A percentile compares a stretch with the other conserved stretches of the same genome.
These are phyloP conservation scores for Pleuronectes platessa DNA, from an alignment of 2,113 vertebrate genomes.

Conservation along the genomic window DNA sequence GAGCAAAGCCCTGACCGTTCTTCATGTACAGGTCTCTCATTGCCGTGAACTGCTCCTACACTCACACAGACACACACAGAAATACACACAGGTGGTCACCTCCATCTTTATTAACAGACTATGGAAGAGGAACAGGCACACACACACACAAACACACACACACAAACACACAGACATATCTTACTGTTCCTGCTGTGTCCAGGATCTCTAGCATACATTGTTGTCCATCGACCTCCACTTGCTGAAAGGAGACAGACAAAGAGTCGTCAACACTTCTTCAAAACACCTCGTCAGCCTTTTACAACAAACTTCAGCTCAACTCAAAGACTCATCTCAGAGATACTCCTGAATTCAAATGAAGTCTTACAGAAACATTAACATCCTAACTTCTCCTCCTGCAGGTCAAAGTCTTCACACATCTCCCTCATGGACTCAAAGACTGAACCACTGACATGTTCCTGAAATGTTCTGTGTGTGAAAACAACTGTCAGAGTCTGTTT, in stretches of 20 bases:
- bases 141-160: constrained; percentile 2
- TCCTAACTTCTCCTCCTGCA: too few relatives aligned
- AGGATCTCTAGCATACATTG: constrained; percentile 79
- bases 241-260: constrained; percentile 45
- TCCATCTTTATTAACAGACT: not conserved
- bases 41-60: constrained; percentile 78
- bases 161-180: not conserved
- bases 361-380: too few relatives aligned
- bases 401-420: too few relatives aligned
- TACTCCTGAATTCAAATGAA: too few relatives aligned
- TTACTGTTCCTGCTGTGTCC: constrained; percentile 77
- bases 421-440: too few relatives aligned
- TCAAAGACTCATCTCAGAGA: too few relatives aligned
- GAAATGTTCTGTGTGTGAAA: too few relatives aligned
- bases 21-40: constrained; percentile 81
- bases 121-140: too few relatives aligned
- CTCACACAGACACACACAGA: constrained; percentile 1
- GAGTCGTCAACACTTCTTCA: not conserved
- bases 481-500: too few relatives aligned
- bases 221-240: constrained; percentile 78
- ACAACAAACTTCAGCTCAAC: not conserved
- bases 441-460: too few relatives aligned
- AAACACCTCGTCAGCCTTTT: not conserved
- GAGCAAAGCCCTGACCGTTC: constrained; percentile 79
- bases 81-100: not conserved